These are phyloP conservation scores for Parazoanthus atlanticus DNA, from an alignment of 92 coral and sea anemone species.

Conservation along the genomic window DNA sequence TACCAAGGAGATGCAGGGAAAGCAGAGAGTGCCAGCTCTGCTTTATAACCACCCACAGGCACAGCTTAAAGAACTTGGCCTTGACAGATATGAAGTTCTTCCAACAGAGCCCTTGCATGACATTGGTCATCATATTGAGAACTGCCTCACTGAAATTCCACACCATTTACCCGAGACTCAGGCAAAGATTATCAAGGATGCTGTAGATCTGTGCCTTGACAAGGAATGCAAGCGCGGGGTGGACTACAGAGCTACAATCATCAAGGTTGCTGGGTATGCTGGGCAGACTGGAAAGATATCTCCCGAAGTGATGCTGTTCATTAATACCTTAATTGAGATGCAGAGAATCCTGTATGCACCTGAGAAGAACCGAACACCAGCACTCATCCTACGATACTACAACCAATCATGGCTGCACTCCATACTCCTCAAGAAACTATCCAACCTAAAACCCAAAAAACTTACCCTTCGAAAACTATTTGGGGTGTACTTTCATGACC, in stretches of 20 bases:
- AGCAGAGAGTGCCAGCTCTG: slow-evolving; percentile 60
- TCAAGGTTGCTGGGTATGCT: slow-evolving; percentile 54
- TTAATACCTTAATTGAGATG: slow-evolving; percentile 62
- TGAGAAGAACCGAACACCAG: slow-evolving; percentile 50
- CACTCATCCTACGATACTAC: slow-evolving; percentile 62
- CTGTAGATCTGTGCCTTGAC: slow-evolving; percentile 34
- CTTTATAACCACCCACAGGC: slow-evolving; percentile 51
- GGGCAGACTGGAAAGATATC: slow-evolving; percentile 51
- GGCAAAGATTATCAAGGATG: slow-evolving; percentile 30
- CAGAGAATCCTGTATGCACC: slow-evolving; percentile 49
- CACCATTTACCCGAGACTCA: slow-evolving; percentile 37
- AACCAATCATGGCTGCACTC: slow-evolving; percentile 61
- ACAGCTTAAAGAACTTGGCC: slow-evolving; percentile 49
- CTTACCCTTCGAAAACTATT: slow-evolving; percentile 50
- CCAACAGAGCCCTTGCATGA: slow-evolving; percentile 56
- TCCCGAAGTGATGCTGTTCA: slow-evolving; percentile 41
- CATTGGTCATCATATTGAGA: slow-evolving; percentile 55
- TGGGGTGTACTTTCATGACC: slow-evolving; percentile 62
- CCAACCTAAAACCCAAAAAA: slow-evolving; percentile 42
- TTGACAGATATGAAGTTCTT: slow-evolving; percentile 52
- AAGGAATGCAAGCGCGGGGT: slow-evolving; percentile 65
- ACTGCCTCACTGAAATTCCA: slow-evolving; percentile 54
- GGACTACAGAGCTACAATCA: slow-evolving; percentile 53
- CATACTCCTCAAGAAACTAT: slow-evolving; percentile 46
- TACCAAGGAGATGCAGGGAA: slow-evolving; percentile 54